A percentile compares a stretch with the other conserved stretches of the same genome.
phyloP scores from a whole-genome alignment of 2,113 vertebrate genomes.

The Guaruba guarouba region DNA sequence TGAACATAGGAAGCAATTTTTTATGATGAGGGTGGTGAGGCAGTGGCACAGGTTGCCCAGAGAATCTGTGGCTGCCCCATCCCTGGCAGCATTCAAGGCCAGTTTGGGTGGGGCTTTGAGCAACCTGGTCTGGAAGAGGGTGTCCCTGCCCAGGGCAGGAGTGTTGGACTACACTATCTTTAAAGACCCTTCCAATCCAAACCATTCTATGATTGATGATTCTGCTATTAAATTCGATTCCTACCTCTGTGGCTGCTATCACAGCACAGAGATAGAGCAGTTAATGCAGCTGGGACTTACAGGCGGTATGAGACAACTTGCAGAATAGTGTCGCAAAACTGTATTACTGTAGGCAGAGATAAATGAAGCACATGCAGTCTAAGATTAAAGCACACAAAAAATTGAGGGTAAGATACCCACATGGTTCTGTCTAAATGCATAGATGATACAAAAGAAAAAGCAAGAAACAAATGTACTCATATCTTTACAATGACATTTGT shows the following conservation, averaged over 20 bases:
- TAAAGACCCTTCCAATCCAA: background rate
- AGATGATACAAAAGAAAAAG: background rate
- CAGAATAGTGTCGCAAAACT: background rate
- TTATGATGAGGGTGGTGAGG: background rate
- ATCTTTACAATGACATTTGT: background rate
- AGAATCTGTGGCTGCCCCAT: background rate
- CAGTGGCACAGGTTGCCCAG: background rate
- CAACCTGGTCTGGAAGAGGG: background rate
- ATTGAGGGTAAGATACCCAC: background rate
- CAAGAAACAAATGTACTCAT: background rate
- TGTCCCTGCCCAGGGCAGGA: background rate
- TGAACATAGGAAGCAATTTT: background rate
- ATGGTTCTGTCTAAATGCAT: background rate
- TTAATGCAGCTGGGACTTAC: background rate
- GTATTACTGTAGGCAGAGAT: background rate
- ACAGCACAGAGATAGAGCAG: background rate
- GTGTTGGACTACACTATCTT: background rate
- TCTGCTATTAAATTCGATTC: background rate
- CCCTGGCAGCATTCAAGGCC: background rate
- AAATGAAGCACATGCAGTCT: background rate
- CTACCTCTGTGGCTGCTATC: background rate
- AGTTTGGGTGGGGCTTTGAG: background rate
- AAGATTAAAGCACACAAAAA: background rate
- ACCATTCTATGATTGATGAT: background rate
- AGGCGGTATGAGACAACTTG: background rate